Percentiles rank a stretch among this genome's conserved stretches.
Evolutionary conservation across 2,113 vertebrate species (phyloP).

Genomic region (Bothrops jararaca): DNA sequence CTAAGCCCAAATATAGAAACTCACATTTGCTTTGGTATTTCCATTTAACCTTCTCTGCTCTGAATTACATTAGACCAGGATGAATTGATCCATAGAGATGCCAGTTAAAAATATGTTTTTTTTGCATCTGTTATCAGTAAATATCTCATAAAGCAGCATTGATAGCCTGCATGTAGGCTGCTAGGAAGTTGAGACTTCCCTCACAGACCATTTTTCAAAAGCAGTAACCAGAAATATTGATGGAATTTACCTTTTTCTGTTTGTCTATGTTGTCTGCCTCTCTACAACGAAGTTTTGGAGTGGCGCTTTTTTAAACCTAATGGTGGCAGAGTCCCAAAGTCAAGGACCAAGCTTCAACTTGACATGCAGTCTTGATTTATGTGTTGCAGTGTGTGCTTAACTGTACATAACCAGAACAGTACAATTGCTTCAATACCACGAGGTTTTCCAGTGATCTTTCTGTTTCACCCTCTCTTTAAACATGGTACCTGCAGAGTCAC

Average conservation of each 20-base stretch:
- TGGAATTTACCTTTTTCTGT: not conserved
- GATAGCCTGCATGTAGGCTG: not conserved
- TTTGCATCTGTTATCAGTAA: not conserved
- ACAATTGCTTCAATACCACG: rapidly evolving
- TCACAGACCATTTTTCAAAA: not conserved
- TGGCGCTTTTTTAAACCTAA: not conserved
- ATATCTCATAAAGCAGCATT: not conserved
- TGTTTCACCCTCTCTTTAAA: rapidly evolving
- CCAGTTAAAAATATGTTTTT: not conserved
- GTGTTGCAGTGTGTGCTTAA: too few relatives aligned
- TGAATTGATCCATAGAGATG: not conserved
- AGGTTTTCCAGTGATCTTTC: not conserved
- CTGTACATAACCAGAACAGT: not conserved
- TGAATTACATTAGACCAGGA: not conserved
- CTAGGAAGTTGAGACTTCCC: not conserved
- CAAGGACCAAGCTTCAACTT: too few relatives aligned
- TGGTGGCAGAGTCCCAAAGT: not conserved
- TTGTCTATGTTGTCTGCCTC: not conserved
- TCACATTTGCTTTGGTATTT: not conserved
- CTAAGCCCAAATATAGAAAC: not conserved
- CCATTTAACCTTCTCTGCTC: not conserved
- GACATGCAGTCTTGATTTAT: not conserved
- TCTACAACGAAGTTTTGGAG: not conserved
- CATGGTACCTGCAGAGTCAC: slow-evolving; percentile 67
- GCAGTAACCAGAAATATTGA: not conserved